A percentile compares a stretch with the other conserved stretches of the same genome.
phyloP scores from a whole-genome alignment of 2,113 vertebrate genomes.

The Hypocryptadius cinnamomeus region DNA sequence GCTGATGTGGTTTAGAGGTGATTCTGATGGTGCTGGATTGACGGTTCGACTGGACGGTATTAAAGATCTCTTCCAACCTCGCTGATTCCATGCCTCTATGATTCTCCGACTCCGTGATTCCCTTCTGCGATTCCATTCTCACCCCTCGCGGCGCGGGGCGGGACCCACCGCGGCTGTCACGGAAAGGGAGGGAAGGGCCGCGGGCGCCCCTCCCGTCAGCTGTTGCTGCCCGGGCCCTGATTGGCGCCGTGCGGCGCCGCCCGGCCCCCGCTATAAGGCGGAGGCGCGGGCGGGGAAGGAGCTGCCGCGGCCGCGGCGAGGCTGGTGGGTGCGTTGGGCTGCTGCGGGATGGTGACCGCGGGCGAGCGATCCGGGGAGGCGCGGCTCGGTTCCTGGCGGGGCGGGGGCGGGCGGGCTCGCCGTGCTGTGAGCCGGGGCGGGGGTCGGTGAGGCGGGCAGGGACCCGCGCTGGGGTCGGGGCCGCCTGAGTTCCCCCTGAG shows the following conservation, averaged over 20 bases:
- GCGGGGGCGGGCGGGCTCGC: no score
- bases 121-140: no score
- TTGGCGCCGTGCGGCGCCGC: neutral
- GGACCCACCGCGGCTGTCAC: neutral
- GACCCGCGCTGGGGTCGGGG: neutral
- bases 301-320: neutral
- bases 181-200: neutral
- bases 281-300: neutral
- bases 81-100: neutral
- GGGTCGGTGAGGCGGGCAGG: neutral
- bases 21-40: neutral
- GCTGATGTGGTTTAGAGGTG: neutral
- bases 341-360: neutral
- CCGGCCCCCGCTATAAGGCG: neutral
- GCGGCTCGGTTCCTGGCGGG: neutral
- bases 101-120: accelerated
- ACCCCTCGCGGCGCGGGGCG: neutral
- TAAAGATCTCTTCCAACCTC: neutral
- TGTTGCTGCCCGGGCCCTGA: neutral
- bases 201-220: neutral
- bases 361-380: neutral
- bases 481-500: no score
- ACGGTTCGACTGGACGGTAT: neutral
- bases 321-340: neutral
- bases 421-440: neutral